A percentile compares a stretch with the other conserved stretches of the same genome.
phyloP scores from a whole-genome alignment of 2,797 vertebrate species.

The Anguilla marmorata region DNA sequence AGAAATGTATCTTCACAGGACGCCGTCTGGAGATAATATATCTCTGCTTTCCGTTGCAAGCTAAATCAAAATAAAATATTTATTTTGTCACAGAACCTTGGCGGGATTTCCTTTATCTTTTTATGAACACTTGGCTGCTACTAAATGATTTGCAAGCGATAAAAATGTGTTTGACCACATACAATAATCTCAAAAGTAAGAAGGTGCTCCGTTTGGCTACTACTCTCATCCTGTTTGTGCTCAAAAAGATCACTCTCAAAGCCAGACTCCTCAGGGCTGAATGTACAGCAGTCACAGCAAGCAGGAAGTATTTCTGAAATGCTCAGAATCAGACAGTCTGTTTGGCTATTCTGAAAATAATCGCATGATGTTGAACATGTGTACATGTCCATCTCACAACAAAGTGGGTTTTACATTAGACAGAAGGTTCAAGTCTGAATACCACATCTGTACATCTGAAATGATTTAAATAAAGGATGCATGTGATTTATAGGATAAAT shows the following conservation, averaged over 20 bases:
- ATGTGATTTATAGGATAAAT: background rate
- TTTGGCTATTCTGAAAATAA: background rate
- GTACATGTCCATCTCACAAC: background rate
- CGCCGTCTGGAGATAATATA: background rate
- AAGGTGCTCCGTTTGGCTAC: background rate
- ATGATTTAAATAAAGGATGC: background rate
- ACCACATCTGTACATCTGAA: background rate
- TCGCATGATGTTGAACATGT: background rate
- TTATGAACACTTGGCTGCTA: constrained; percentile 8
- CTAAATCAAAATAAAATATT: constrained; percentile 1
- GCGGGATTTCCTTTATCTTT: background rate
- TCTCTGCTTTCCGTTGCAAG: background rate
- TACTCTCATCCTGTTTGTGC: background rate
- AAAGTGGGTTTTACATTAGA: background rate
- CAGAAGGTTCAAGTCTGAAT: background rate
- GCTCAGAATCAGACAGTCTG: background rate
- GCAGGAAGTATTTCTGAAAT: background rate
- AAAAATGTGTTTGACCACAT: constrained; percentile 13
- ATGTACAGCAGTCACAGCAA: background rate
- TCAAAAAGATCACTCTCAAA: background rate
- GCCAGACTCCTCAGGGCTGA: background rate
- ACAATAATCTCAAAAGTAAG: constrained; percentile 9
- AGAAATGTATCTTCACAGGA: background rate
- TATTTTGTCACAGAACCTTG: background rate
- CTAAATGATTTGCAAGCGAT: constrained; percentile 7